A percentile compares a stretch with the other conserved stretches of the same genome.
These are phyloP conservation scores for Pantala flavescens DNA, from an alignment of 1,140 invertebrate species.

Conservation along the genomic window DNA sequence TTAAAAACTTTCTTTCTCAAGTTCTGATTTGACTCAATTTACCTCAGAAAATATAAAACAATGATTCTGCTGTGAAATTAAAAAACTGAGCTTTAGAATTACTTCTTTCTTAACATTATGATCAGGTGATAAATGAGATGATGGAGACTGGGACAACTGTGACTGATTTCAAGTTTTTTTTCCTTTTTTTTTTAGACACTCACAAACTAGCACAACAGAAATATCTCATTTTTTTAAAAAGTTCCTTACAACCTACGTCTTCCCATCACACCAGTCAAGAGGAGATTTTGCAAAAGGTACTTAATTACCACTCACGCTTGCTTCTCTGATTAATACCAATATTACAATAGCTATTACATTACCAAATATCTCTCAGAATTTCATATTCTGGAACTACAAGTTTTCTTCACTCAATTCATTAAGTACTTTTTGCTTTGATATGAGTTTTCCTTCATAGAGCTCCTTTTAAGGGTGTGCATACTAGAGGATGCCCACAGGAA, in stretches of 20 bases:
- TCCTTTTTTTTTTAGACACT: background rate
- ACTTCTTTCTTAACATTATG: constrained; percentile 10
- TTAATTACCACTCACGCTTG: constrained; percentile 1
- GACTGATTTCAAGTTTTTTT: constrained; percentile 5
- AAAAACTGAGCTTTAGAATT: constrained; percentile 10
- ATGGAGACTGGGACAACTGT: constrained; percentile 4
- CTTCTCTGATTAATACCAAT: background rate
- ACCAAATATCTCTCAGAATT: background rate
- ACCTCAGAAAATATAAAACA: background rate
- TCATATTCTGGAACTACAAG: background rate
- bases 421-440: constrained; percentile 5
- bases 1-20: background rate
- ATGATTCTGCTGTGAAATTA: background rate
- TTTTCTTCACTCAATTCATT: background rate
- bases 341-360: background rate
- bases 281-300: constrained; percentile 8
- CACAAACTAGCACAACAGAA: constrained; percentile 9
- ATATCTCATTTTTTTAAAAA: constrained; percentile 11
- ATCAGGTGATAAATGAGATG: background rate
- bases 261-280: constrained; percentile 1
- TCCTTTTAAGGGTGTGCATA: background rate
- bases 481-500: background rate
- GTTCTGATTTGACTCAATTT: background rate
- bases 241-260: constrained; percentile 9
- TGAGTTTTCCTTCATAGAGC: constrained; percentile 9